Evolutionary conservation across 2,888 invertebrate species (phyloP), one percentile per base, ranked within the genome.

Genomic region (Ochropacha duplaris): DNA sequence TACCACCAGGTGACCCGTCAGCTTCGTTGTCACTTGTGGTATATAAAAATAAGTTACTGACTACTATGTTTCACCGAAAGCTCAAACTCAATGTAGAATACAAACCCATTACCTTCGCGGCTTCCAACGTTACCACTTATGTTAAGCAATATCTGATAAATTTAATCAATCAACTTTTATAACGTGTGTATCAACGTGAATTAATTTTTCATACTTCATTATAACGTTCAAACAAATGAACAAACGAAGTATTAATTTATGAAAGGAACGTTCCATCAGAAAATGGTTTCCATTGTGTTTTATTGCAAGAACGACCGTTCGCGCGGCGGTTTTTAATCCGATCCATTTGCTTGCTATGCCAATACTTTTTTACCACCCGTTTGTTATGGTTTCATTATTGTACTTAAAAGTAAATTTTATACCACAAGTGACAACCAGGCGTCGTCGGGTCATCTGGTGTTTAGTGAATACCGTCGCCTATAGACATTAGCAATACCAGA

Each of bases 131-230:
- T n/a, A n/a, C n/a, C n/a, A n/a, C n/a, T n/a, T n/a, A n/a, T n/a
- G n/a, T n/a, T n/a, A n/a, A n/a, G n/a, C n/a, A n/a, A 44, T 44
- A 19, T 19, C n/a, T 2, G 16, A 19, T 44, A 1, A n/a, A 44
- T 14, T n/a, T 19, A 19, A 44, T 44, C 19, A 16, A 44, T 44
- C 9, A 44, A 44, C 44, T 19, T 50, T 50, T 26, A 36, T n/a
- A 50, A 44, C 44, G 3, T 44, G 8, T 4, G 2, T 6, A 44
- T 44, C 44, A 19, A n/a, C 19, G 44, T 19, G 34, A 22, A 65
- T 68, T 54, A 55, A 64, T 64, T 57, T 67, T 67, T 64, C 60
- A 65, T 62, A 55, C 50, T 65, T 62, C 57, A 67, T 67, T 60
- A 67, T 50, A 39, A 51, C 59, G 36, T 31, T 44, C 49, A 59